Percentiles rank a stretch among this genome's conserved stretches.
phyloP scores from a whole-genome alignment of 2,888 invertebrate species.

The Junonia oenone region DNA sequence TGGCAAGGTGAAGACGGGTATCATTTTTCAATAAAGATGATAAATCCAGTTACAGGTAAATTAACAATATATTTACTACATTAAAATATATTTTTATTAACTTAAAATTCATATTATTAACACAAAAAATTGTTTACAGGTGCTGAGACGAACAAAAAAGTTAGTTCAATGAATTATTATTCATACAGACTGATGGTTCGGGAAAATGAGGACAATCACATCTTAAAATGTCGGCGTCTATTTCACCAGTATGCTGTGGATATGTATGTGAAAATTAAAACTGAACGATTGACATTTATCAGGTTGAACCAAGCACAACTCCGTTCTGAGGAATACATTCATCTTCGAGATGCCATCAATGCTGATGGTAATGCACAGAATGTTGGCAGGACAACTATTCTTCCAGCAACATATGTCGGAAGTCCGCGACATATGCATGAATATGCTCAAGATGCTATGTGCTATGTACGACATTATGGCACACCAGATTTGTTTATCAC shows the following conservation, averaged over 20 bases:
- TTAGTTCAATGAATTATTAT: slow-evolving; percentile 30
- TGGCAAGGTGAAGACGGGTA: slow-evolving; percentile 32
- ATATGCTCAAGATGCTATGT: neutral
- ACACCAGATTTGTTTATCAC: slow-evolving; percentile 23
- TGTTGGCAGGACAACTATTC: neutral
- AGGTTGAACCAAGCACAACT: slow-evolving; percentile 24
- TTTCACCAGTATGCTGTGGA: slow-evolving; percentile 23
- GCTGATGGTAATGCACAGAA: neutral
- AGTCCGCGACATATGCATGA: neutral
- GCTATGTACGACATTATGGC: slow-evolving; percentile 21
- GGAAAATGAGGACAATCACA: slow-evolving; percentile 17
- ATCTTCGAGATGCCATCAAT: neutral
- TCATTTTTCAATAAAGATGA: slow-evolving; percentile 27
- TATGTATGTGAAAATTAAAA: slow-evolving; percentile 23
- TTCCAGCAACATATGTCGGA: neutral
- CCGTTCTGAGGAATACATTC: neutral
- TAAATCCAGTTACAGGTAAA: slow-evolving; percentile 28
- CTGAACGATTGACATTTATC: slow-evolving; percentile 30
- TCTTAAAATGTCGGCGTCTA: slow-evolving; percentile 14
- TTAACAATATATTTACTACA: no score
- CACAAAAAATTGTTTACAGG: no score
- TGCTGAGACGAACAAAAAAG: slow-evolving; percentile 54
- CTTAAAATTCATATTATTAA: no score
- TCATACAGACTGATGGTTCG: slow-evolving; percentile 27
- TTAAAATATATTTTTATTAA: no score